A percentile compares a stretch with the other conserved stretches of the same genome.
phyloP scores from a whole-genome alignment of 2,888 invertebrate species.

The Metalampra italica region DNA sequence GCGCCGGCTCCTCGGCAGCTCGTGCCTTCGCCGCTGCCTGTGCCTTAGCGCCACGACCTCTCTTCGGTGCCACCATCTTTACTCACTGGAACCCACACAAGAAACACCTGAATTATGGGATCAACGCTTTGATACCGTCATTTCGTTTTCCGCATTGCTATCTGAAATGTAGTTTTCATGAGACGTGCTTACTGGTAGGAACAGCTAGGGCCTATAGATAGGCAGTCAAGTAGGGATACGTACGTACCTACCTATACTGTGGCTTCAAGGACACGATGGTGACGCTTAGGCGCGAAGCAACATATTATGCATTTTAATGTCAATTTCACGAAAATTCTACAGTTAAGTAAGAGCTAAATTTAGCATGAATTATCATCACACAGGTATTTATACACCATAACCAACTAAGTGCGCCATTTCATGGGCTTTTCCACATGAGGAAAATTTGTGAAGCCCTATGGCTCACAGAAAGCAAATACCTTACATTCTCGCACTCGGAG shows the following conservation, averaged over 20 bases:
- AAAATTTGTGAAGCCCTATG: constrained; percentile 50
- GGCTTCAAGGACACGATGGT: constrained; percentile 50
- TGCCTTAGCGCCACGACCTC: constrained; percentile 66
- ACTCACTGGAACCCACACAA: constrained; percentile 32
- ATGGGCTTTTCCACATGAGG: constrained; percentile 60
- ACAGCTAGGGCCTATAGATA: no score
- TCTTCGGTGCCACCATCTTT: constrained; percentile 69
- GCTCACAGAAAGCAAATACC: constrained; percentile 1
- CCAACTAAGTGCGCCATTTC: constrained; percentile 57
- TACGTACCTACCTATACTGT: constrained; percentile 36
- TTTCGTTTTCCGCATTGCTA: constrained; percentile 21
- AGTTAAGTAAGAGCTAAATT: constrained; percentile 21
- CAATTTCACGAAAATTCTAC: constrained; percentile 17
- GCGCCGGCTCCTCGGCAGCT: constrained; percentile 38
- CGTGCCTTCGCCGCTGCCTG: constrained; percentile 55
- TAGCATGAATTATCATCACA: constrained; percentile 21
- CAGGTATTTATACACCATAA: constrained; percentile 50
- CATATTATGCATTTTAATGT: constrained; percentile 23
- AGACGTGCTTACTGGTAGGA: no score
- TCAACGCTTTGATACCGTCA: constrained; percentile 16
- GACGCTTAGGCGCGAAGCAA: constrained; percentile 36
- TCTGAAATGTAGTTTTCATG: no score
- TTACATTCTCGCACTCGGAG: constrained; percentile 1
- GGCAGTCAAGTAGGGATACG: no score
- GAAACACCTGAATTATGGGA: constrained; percentile 20